Conservation (phyloP, 2,797 vertebrate genomes). For the Karalla daura region DNA sequence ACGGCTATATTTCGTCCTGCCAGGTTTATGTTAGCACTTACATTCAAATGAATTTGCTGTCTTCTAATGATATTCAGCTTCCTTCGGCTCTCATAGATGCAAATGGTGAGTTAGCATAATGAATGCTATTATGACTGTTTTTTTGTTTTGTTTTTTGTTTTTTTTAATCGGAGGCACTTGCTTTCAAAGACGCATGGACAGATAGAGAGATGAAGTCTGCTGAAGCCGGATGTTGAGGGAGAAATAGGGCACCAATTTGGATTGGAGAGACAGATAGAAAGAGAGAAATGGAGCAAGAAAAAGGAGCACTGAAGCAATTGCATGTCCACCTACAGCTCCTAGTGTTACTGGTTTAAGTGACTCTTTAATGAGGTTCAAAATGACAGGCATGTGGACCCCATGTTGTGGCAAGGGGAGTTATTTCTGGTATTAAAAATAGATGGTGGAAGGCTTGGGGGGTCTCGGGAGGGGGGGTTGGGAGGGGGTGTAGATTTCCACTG, state of each 20-base stretch:
- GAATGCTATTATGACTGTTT: conserved; percentile 22
- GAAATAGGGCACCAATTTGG: conserved; percentile 30
- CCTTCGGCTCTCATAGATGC: conserved; percentile 39
- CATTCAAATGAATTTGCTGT: conserved; percentile 49
- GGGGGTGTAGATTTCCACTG: conserved; percentile 71
- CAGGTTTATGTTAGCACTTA: conserved; percentile 64
- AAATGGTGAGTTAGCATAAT: conserved; percentile 48
- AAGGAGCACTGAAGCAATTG: conserved; percentile 25
- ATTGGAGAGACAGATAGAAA: conserved; percentile 15
- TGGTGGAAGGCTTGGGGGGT: conserved; percentile 76
- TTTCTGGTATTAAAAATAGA: conserved; percentile 84
- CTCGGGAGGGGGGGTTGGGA: conserved; percentile 69
- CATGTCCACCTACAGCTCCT: conserved; percentile 69
- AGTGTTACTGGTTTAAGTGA: conserved; percentile 79
- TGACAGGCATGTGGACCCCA: conserved; percentile 79
- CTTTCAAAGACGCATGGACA: conserved; percentile 26
- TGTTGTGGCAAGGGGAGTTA: conserved; percentile 77
- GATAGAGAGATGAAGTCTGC: conserved; percentile 32
- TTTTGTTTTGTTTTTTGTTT: no score
- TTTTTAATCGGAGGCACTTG: conserved; percentile 17
- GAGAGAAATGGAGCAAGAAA: conserved; percentile 36
- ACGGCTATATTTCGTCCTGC: conserved; percentile 41
- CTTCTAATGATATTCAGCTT: conserved; percentile 49
- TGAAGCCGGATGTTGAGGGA: conserved; percentile 16
- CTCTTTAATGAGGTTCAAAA: conserved; percentile 84